Percentiles rank a stretch among this genome's conserved stretches.
Evolutionary conservation across 2,888 invertebrate genomes (phyloP).

Genomic region (Athalia cordata): DNA sequence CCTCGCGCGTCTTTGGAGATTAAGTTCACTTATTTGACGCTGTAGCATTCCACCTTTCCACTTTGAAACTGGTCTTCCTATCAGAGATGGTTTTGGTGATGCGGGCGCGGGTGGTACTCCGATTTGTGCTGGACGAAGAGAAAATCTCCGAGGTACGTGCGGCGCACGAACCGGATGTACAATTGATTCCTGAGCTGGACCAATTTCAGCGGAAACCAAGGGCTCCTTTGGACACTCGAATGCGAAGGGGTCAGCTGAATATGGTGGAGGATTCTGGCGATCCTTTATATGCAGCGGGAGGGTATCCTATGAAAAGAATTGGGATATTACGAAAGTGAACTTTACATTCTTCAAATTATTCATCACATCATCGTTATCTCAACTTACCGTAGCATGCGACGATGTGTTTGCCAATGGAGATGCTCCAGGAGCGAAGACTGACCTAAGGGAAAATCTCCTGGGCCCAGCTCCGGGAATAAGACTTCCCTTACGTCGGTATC

Average conservation of each 20-base stretch:
- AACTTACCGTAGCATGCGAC: slow-evolving; percentile 56
- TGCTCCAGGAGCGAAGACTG: slow-evolving; percentile 60
- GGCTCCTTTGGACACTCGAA: slow-evolving; percentile 65
- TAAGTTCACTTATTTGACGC: slow-evolving; percentile 66
- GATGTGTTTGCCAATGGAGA: slow-evolving; percentile 59
- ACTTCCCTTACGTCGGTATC: slow-evolving; percentile 60
- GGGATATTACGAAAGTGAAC: neutral
- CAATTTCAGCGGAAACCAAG: slow-evolving; percentile 64
- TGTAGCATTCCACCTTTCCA: slow-evolving; percentile 70
- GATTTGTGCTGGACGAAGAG: slow-evolving; percentile 63
- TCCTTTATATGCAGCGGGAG: slow-evolving; percentile 46
- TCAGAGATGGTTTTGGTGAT: slow-evolving; percentile 20
- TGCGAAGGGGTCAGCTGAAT: slow-evolving; percentile 58
- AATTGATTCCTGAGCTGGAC: slow-evolving; percentile 57
- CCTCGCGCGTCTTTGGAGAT: slow-evolving; percentile 64
- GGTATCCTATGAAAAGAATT: slow-evolving; percentile 6
- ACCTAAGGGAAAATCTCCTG: slow-evolving; percentile 66
- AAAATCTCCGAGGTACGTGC: slow-evolving; percentile 59
- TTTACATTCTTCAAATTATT: neutral
- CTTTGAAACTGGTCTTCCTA: slow-evolving; percentile 57
- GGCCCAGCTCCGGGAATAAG: slow-evolving; percentile 54
- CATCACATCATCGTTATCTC: too few species aligned
- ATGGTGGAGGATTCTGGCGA: slow-evolving; percentile 51
- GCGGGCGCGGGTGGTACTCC: slow-evolving; percentile 53
- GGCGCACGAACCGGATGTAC: slow-evolving; percentile 61